Base-by-base conservation (phyloP, 2,888 invertebrate species). In the Electrophaes corylata region DNA sequence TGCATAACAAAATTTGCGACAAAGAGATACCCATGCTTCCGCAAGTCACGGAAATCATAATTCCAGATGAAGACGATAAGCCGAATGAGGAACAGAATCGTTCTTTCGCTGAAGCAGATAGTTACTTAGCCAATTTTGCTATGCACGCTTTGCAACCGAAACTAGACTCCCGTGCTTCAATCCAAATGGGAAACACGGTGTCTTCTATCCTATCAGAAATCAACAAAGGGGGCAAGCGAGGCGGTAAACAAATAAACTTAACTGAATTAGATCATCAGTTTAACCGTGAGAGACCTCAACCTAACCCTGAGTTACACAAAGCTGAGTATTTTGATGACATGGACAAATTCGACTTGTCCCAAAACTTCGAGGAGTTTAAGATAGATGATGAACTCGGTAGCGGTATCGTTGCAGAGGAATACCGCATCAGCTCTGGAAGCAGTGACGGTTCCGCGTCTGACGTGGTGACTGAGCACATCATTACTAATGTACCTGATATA, bases 301-400 rank as follows among this genome's bases (percentile, higher is more conserved):
- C 65, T 33, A 82, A 81, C 62, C 76, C 79, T 29, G 91, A 89
- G 66, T 57, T 84, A 47, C 84, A 88, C 48, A 91, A 91, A 73
- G 83, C 84, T 12, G 88, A 91, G 70, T 91, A 91, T 70, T 88
- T 91, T 59, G 92, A 92, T 60, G 91, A 92, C 66, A 92, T 92
- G 69, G 92, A 93, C 76, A 94, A 93, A 71, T 94, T 94, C 74
- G 95, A 95, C 76, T 92, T 95, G 72, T 93, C 95, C 62, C 95
- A 95, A 78, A 95, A 95, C 82, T 96, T 96, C 75, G 96, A 96
- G 76, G 96, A 96, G 77, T 96, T 96, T 79, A 95, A 95, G 76
- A 91, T 96, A 70, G 96, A 96, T 75, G 95, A 96, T 80, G 95
- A 95, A 79, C 93, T 92, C 64, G 86, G 89, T 60, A 88, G 89